A percentile compares a stretch with the other conserved stretches of the same genome.
These are phyloP conservation scores for Drosophila buzzatii DNA, from an alignment of 2,888 invertebrate species.

Conservation along the genomic window DNA sequence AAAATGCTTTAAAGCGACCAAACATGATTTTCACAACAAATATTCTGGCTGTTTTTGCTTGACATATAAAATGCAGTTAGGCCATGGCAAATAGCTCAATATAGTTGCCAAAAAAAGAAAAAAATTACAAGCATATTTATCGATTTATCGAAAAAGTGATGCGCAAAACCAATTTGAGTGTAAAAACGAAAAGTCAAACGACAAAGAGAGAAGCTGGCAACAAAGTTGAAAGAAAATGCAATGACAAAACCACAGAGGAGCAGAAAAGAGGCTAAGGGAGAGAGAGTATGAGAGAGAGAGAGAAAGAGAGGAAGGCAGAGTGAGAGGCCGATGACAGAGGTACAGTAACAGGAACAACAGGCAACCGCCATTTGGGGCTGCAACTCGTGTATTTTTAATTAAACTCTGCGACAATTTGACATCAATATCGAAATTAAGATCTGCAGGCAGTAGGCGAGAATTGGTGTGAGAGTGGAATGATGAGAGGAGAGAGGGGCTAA, in stretches of 20 bases:
- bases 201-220: slow-evolving; percentile 15
- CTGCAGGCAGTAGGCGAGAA: slow-evolving; percentile 24
- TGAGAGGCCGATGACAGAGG: background rate
- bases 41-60: background rate
- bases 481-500: background rate
- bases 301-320: background rate
- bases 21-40: background rate
- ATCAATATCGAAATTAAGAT: slow-evolving; percentile 82
- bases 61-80: background rate
- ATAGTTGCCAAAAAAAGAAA: background rate
- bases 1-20: background rate
- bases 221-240: slow-evolving; percentile 5
- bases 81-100: background rate
- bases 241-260: slow-evolving; percentile 6
- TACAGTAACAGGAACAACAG: background rate
- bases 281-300: background rate
- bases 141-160: slow-evolving; percentile 18
- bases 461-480: background rate
- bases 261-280: background rate
- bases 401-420: slow-evolving; percentile 78
- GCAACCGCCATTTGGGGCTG: slow-evolving; percentile 31
- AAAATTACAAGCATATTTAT: background rate
- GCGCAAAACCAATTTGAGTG: slow-evolving; percentile 14
- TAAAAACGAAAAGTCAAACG: slow-evolving; percentile 22
- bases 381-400: slow-evolving; percentile 72